These are phyloP conservation scores for Falco cherrug DNA, from an alignment of 2,797 vertebrate species.

Conservation along the genomic window DNA sequence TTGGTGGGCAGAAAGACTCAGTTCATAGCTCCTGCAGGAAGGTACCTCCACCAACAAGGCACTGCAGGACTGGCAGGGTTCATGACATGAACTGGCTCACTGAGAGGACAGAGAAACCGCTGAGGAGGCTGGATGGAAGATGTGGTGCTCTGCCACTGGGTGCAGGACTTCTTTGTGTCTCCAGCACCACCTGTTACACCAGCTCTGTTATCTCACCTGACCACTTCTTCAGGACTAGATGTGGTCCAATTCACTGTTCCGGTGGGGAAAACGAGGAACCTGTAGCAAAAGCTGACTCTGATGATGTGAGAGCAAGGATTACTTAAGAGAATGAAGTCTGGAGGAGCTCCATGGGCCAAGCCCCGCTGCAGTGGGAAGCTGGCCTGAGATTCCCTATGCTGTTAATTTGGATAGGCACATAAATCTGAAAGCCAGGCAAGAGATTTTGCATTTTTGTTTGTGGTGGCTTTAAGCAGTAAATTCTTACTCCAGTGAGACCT, in stretches of 20 bases:
- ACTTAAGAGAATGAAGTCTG: not conserved
- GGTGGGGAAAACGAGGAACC: not conserved
- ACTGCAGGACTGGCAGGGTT: fast-evolving
- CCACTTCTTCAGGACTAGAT: not conserved
- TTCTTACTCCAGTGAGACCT: not conserved
- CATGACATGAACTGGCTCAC: not conserved
- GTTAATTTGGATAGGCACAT: not conserved
- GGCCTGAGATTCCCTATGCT: not conserved
- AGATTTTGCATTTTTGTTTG: not conserved
- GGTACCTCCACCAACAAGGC: not conserved
- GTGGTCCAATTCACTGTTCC: too few species aligned
- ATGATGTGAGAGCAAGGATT: not conserved
- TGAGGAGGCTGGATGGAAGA: not conserved
- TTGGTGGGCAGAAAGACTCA: not conserved
- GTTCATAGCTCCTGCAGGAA: not conserved
- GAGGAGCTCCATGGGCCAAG: not conserved
- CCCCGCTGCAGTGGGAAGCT: not conserved
- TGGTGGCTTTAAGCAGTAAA: not conserved
- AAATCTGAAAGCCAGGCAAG: not conserved
- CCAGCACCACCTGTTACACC: not conserved
- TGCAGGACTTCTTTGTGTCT: not conserved
- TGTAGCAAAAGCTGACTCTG: not conserved
- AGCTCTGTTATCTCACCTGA: not conserved
- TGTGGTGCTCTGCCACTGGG: fast-evolving
- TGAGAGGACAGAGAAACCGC: not conserved